A percentile compares a stretch with the other conserved stretches of the same genome.
These are phyloP conservation scores for Moxostoma hubbsi DNA, from an alignment of 2,797 vertebrate species.

Conservation along the genomic window DNA sequence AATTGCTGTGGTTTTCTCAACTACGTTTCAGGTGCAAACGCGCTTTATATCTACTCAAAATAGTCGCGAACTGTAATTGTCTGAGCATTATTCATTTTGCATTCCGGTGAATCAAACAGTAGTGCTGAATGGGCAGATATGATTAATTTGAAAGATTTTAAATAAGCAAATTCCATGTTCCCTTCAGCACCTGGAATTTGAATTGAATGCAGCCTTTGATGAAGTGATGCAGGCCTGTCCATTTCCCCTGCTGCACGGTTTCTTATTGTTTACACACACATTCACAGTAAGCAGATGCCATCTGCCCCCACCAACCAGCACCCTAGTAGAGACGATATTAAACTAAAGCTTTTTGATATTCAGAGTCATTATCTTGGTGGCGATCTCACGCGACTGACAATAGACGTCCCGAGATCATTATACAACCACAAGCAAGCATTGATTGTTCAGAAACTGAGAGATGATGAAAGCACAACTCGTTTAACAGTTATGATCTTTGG, in stretches of 20 bases:
- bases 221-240: constrained; percentile 30
- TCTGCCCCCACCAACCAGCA: constrained; percentile 96
- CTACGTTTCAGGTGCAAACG: no score
- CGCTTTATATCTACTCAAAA: not conserved
- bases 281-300: constrained; percentile 98
- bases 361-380: constrained; percentile 97
- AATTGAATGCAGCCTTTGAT: constrained; percentile 1
- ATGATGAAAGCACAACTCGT: constrained; percentile 29
- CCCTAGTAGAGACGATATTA: constrained; percentile 99
- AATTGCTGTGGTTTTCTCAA: no score
- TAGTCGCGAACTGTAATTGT: not conserved
- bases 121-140: not conserved
- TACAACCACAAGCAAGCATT: constrained; percentile 50
- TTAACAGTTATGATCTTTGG: constrained; percentile 19
- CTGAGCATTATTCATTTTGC: not conserved
- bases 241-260: constrained; percentile 79
- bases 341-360: constrained; percentile 99
- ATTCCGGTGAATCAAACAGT: not conserved
- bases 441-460: constrained; percentile 54
- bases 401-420: constrained; percentile 65
- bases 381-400: constrained; percentile 83
- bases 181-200: constrained; percentile 12
- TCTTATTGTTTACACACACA: constrained; percentile 94
- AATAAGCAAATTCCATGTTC: not conserved
- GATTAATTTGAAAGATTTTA: no score